These are phyloP conservation scores for Neodiprion pinetum DNA, from an alignment of 1,140 invertebrate genomes.

Conservation along the genomic window DNA sequence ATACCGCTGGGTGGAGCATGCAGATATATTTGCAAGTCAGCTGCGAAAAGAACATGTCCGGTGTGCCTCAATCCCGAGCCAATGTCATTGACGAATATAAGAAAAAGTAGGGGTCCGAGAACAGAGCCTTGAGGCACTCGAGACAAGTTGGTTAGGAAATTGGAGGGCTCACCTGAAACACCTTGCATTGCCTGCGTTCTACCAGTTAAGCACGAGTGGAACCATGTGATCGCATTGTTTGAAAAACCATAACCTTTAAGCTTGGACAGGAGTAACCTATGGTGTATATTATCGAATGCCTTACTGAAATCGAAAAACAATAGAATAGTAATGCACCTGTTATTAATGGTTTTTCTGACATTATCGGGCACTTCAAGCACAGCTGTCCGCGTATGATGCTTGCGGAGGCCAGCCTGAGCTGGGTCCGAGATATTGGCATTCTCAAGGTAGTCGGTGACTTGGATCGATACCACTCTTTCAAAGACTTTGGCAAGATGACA, in stretches of 20 bases:
- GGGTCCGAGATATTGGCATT: no score
- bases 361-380: not conserved
- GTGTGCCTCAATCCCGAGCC: not conserved
- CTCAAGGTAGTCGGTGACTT: no score
- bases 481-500: no score
- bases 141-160: not conserved
- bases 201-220: not conserved
- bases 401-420: no score
- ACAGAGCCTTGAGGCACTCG: not conserved
- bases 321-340: not conserved
- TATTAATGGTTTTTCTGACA: not conserved
- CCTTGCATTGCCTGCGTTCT: constrained; percentile 5
- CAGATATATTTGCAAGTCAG: no score
- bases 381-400: not conserved
- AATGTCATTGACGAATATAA: no score
- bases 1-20: not conserved
- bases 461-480: no score
- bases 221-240: not conserved
- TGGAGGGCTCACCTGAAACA: not conserved
- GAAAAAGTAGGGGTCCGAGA: not conserved
- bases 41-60: not conserved
- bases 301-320: not conserved
- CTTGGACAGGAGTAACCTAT: not conserved
- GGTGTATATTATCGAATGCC: not conserved
- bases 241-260: not conserved